These are phyloP conservation scores for Falco cherrug DNA, from an alignment of 2,797 vertebrate genomes.

Conservation along the genomic window DNA sequence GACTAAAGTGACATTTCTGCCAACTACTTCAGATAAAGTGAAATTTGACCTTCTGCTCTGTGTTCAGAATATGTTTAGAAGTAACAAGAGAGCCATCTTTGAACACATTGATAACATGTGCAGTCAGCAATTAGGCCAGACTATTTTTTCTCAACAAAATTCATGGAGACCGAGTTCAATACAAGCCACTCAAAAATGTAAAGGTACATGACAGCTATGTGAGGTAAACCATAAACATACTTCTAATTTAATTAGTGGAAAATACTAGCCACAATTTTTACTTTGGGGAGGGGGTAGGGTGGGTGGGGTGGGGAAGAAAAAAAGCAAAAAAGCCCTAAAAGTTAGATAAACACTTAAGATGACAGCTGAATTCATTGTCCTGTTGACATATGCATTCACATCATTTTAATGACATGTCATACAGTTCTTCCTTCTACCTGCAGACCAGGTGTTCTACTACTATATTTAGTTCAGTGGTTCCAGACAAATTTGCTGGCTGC, in stretches of 20 bases:
- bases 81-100: neutral
- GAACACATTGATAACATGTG: neutral
- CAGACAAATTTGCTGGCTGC: neutral
- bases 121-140: neutral
- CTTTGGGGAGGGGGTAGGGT: neutral
- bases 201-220: neutral
- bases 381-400: neutral
- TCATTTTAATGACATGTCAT: neutral
- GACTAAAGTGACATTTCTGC: constrained; percentile 29
- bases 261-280: neutral
- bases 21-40: neutral
- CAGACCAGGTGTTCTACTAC: neutral
- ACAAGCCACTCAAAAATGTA: neutral
- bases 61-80: neutral
- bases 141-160: neutral
- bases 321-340: neutral
- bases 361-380: neutral
- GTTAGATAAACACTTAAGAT: neutral
- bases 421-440: neutral
- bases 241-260: neutral
- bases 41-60: constrained; percentile 29
- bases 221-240: neutral
- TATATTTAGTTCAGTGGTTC: neutral
- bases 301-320: too few relatives aligned
- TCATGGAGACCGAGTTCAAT: neutral